These are phyloP conservation scores for Volucella bombylans DNA, from an alignment of 2,888 invertebrate species.

Conservation along the genomic window DNA sequence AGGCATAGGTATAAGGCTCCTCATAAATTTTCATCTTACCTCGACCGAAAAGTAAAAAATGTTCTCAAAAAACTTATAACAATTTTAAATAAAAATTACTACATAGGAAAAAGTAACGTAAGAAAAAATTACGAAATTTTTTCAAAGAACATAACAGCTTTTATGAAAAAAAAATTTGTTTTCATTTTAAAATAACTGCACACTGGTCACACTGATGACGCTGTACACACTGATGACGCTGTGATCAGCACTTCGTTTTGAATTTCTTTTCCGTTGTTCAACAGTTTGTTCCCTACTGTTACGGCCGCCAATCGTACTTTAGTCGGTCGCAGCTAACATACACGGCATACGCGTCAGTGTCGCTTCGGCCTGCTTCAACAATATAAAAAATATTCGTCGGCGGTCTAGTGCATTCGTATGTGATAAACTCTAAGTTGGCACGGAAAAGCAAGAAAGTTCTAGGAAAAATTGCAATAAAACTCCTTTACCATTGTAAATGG, in stretches of 20 bases:
- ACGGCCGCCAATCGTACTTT: conserved; percentile 46
- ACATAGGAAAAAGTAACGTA: no score
- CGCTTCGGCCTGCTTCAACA: conserved; percentile 38
- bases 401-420: conserved; percentile 2
- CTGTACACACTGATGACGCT: background rate
- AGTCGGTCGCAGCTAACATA: conserved; percentile 42
- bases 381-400: background rate
- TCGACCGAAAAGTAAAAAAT: no score
- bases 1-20: no score
- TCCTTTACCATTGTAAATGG: conserved; percentile 2
- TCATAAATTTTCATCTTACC: no score
- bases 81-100: no score
- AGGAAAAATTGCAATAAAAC: conserved; percentile 15
- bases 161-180: no score
- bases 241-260: conserved; percentile 34
- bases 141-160: no score
- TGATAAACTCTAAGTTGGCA: conserved; percentile 9
- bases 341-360: conserved; percentile 42
- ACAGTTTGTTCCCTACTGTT: conserved; percentile 34
- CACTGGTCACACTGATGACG: background rate
- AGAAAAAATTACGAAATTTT: no score
- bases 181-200: no score
- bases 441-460: background rate
- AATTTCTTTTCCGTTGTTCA: conserved; percentile 51
- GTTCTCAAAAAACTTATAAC: no score